phyloP scores from a whole-genome alignment of 2,888 invertebrate species.

The Monopis laevigella region DNA sequence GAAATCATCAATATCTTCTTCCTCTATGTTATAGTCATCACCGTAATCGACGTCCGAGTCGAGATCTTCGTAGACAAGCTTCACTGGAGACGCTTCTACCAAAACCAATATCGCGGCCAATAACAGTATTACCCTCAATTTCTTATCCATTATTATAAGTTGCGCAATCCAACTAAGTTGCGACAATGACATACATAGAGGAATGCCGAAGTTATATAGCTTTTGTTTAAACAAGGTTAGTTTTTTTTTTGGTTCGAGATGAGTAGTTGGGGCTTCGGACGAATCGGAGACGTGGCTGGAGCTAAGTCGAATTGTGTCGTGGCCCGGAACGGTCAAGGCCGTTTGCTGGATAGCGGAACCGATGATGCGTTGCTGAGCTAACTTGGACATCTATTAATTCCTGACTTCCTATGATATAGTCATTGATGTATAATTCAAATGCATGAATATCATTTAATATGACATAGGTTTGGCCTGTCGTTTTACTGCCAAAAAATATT shows the following conservation, averaged over 20 bases:
- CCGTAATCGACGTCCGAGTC: slow-evolving; percentile 32
- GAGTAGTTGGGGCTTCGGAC: slow-evolving; percentile 16
- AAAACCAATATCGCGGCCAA: slow-evolving; percentile 34
- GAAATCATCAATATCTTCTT: slow-evolving; percentile 40
- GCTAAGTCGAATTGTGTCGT: slow-evolving; percentile 30
- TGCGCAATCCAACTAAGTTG: slow-evolving; percentile 54
- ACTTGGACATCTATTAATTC: too few species aligned
- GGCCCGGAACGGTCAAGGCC: slow-evolving; percentile 44
- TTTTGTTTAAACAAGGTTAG: slow-evolving; percentile 46
- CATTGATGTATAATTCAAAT: too few species aligned
- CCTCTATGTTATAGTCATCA: slow-evolving; percentile 39
- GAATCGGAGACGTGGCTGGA: too few species aligned
- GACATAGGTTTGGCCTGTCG: too few species aligned
- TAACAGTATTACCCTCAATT: slow-evolving; percentile 34
- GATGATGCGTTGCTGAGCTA: too few species aligned
- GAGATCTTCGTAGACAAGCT: slow-evolving; percentile 30
- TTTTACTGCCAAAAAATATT: too few species aligned
- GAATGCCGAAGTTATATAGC: slow-evolving; percentile 45
- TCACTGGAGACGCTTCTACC: slow-evolving; percentile 35
- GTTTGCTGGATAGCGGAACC: too few species aligned
- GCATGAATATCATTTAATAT: too few species aligned
- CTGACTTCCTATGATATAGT: too few species aligned
- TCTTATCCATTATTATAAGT: slow-evolving; percentile 42
- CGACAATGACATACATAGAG: slow-evolving; percentile 64
- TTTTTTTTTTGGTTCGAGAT: slow-evolving; percentile 37